Evolutionary conservation across 2,797 vertebrate genomes (phyloP), one percentile per base, ranked within the genome.

Genomic region (Benthosema pterotum): DNA sequence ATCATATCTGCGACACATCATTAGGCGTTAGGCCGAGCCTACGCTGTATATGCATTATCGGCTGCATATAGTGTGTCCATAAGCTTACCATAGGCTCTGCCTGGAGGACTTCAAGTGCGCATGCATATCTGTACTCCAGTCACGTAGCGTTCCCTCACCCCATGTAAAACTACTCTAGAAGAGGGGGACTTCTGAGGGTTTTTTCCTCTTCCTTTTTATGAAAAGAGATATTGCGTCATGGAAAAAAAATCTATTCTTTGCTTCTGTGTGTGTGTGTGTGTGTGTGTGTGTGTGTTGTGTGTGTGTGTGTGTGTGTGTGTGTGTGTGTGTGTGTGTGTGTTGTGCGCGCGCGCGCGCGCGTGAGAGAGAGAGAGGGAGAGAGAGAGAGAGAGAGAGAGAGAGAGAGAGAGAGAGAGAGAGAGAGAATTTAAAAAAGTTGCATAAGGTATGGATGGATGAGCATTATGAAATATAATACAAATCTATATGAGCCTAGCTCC

Each of bases 141-240:
- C 93, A 94, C 93, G 93, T 92, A 79, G 42, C 59, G 65, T 77
- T 71, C 75, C 70, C 80, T 80, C 88, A 79, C 82, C 87, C 82
- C 83, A 57, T 81, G 83, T 75, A 87, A 72, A 79, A 78, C 79
- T 76, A 63, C 7, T 38, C 32, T 38, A 38, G 65, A 60, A 71
- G 73, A 62, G 63, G 72, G 67, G 75, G 18, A 28, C 52, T 64
- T 79, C 75, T 61, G 57, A 64, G 62, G 61, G 16, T 63, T 56
- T 71, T 52, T 48, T 71, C 63, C 60, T 70, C 57, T 66, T 32
- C 22, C 6, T 60, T 68, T 80, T 82, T 81, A 83, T 92, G 87
- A 93, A 93, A 91, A 89, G 90, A 84, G 55, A 81, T 84, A 80
- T 91, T 90, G 86, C 91, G 92, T 93, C 92, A 93, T 91, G 91